Conservation (phyloP, 2,888 invertebrate species). For the Drosophila planitibia region DNA sequence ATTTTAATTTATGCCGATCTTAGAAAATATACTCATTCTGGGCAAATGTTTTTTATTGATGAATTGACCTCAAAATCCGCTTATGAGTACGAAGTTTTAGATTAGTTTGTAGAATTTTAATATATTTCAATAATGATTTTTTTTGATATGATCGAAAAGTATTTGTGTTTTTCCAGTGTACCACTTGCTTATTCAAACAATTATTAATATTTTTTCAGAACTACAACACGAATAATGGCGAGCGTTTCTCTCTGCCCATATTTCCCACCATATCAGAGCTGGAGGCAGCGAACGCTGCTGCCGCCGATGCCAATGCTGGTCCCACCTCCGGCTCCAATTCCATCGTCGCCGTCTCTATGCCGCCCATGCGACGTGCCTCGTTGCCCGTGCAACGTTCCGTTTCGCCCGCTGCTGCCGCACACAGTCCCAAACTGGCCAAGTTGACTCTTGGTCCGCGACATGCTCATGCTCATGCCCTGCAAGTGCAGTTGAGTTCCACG, state of each 20-base stretch:
- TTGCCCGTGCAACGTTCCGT: slow-evolving; percentile 92
- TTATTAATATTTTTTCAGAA: slow-evolving; percentile 54
- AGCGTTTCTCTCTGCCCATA: slow-evolving; percentile 90
- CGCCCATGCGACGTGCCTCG: slow-evolving; percentile 90
- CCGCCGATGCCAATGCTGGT: slow-evolving; percentile 34
- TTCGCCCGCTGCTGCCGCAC: slow-evolving; percentile 86
- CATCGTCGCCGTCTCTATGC: slow-evolving; percentile 30
- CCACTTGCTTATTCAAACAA: background rate
- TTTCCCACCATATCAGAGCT: slow-evolving; percentile 90
- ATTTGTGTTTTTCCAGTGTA: background rate
- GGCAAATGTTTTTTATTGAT: background rate
- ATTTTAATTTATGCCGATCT: background rate
- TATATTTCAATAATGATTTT: background rate
- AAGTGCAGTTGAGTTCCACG: slow-evolving; percentile 86
- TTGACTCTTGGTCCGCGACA: slow-evolving; percentile 66
- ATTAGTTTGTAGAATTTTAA: background rate
- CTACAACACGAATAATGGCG: slow-evolving; percentile 85
- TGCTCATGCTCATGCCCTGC: slow-evolving; percentile 55
- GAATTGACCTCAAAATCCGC: background rate
- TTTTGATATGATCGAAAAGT: background rate
- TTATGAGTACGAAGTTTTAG: background rate
- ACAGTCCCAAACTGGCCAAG: slow-evolving; percentile 82
- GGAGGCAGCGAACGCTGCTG: slow-evolving; percentile 86
- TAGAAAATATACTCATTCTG: background rate
- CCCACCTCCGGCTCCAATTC: slow-evolving; percentile 24